Evolutionary conservation across 2,888 invertebrate genomes (phyloP).

Genomic region (Scrobipalpa atriplicella): DNA sequence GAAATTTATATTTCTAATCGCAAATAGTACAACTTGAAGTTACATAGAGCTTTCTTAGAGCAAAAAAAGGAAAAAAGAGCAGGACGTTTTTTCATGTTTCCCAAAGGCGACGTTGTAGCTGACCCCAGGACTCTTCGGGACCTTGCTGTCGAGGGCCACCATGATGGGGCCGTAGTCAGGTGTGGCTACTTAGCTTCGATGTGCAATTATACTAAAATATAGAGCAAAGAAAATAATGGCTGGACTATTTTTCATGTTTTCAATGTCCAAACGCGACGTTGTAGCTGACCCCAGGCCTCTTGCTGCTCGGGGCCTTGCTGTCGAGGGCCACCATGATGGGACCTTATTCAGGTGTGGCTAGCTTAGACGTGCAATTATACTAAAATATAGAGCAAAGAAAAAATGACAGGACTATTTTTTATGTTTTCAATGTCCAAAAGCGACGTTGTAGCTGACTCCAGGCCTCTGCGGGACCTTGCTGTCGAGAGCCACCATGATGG

Average conservation of each 20-base stretch:
- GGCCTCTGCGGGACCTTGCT: slow-evolving; percentile 59
- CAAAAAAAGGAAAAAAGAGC: too few relatives aligned
- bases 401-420: too few relatives aligned
- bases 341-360: slow-evolving; percentile 58
- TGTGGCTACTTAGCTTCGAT: slow-evolving; percentile 62
- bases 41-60: too few relatives aligned
- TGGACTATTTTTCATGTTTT: too few relatives aligned
- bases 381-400: too few relatives aligned
- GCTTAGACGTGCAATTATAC: slow-evolving; percentile 65
- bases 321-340: slow-evolving; percentile 66
- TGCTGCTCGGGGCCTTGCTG: slow-evolving; percentile 63
- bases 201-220: slow-evolving; percentile 73
- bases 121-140: slow-evolving; percentile 55
- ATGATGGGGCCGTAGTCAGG: slow-evolving; percentile 63
- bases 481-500: slow-evolving; percentile 63
- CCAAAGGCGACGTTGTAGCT: slow-evolving; percentile 63
- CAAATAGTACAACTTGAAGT: too few relatives aligned
- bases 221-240: too few relatives aligned
- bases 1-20: too few relatives aligned
- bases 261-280: slow-evolving; percentile 57
- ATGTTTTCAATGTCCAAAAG: slow-evolving; percentile 46
- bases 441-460: slow-evolving; percentile 63
- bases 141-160: slow-evolving; percentile 64
- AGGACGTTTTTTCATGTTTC: too few relatives aligned
- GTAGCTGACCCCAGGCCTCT: slow-evolving; percentile 58